A percentile compares a stretch with the other conserved stretches of the same genome.
These are phyloP conservation scores for Gorsachius goisagi DNA, from an alignment of 2,113 vertebrate species.

Conservation along the genomic window DNA sequence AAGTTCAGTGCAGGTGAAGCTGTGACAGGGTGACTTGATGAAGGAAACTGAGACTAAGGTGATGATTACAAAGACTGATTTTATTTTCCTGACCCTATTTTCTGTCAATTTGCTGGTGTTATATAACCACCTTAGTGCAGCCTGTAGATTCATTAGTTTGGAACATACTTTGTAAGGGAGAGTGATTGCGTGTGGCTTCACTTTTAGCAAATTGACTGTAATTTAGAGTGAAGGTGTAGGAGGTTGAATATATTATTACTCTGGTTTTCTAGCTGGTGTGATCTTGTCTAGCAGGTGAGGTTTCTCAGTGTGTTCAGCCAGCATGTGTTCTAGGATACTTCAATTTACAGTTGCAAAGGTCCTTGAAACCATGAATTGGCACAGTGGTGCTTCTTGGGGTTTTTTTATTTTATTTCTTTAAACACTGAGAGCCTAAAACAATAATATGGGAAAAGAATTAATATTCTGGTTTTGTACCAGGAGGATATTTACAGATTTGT, in stretches of 20 bases:
- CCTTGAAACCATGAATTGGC: background rate
- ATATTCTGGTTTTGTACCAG: background rate
- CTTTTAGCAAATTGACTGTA: slow-evolving; percentile 43
- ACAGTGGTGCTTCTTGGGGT: background rate
- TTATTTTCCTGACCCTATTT: too few species aligned
- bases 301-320: background rate
- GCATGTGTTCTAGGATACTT: background rate
- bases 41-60: background rate
- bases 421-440: background rate
- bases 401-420: background rate
- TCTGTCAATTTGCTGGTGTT: slow-evolving; percentile 11
- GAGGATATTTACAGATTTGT: background rate
- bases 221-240: slow-evolving; percentile 30
- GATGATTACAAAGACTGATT: background rate
- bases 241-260: slow-evolving; percentile 27
- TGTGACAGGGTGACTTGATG: background rate
- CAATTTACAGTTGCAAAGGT: background rate
- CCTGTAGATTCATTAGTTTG: slow-evolving; percentile 20
- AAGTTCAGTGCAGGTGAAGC: slow-evolving; percentile 12
- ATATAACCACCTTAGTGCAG: background rate
- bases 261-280: background rate
- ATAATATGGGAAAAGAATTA: background rate
- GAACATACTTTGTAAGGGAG: background rate
- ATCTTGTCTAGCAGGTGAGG: slow-evolving; percentile 30
- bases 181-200: background rate